Conservation (phyloP, 2,888 invertebrate genomes). For the Cataglyphis cursor region DNA sequence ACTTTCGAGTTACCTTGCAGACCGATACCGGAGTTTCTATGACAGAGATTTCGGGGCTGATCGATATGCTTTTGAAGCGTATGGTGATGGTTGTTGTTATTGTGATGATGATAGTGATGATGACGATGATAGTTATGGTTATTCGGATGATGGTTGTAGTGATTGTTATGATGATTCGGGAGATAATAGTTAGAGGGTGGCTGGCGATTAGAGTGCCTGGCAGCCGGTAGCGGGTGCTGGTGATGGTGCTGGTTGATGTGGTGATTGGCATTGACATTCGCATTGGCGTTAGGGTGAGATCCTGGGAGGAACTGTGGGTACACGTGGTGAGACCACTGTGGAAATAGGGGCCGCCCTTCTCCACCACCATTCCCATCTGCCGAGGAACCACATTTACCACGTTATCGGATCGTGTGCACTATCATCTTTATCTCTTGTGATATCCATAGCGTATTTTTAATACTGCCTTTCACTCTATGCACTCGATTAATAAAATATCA, state of each 20-base stretch:
- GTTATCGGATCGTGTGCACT: slow-evolving; percentile 74
- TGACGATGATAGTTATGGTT: slow-evolving; percentile 89
- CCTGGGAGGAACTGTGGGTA: slow-evolving; percentile 97
- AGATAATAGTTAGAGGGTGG: slow-evolving; percentile 87
- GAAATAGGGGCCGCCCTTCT: slow-evolving; percentile 94
- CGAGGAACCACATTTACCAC: slow-evolving; percentile 85
- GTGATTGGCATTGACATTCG: slow-evolving; percentile 88
- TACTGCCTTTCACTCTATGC: slow-evolving; percentile 66
- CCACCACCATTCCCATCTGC: slow-evolving; percentile 86
- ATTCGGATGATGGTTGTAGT: slow-evolving; percentile 88
- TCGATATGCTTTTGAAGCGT: slow-evolving; percentile 88
- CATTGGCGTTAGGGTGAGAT: slow-evolving; percentile 92
- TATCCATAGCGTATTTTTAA: slow-evolving; percentile 5
- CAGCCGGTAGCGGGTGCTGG: slow-evolving; percentile 87
- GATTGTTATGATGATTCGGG: slow-evolving; percentile 88
- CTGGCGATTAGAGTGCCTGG: slow-evolving; percentile 87
- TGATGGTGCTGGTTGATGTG: slow-evolving; percentile 87
- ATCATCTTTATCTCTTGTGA: slow-evolving; percentile 50
- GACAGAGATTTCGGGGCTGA: slow-evolving; percentile 88
- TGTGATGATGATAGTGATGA: slow-evolving; percentile 89
- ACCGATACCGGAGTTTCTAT: slow-evolving; percentile 89
- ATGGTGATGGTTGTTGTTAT: slow-evolving; percentile 87
- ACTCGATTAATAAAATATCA: neutral
- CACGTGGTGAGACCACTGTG: slow-evolving; percentile 98
- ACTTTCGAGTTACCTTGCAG: slow-evolving; percentile 88